A percentile compares a stretch with the other conserved stretches of the same genome.
Evolutionary conservation across 2,888 invertebrate species (phyloP).

Genomic region (Nemotelus nigrinus): DNA sequence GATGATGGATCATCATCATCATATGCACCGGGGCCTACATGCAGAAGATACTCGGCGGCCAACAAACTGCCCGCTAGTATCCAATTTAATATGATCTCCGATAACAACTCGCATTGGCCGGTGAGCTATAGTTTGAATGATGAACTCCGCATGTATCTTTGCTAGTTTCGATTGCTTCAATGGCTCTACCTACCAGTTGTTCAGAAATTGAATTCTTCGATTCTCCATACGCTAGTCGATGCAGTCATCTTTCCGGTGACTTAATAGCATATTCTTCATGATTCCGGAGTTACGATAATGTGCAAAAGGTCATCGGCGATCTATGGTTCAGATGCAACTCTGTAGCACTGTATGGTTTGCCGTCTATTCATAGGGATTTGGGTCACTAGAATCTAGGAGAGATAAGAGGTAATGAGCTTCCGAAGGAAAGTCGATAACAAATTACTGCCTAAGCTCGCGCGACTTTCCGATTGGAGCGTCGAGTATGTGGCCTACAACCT

Average conservation of each 20-base stretch:
- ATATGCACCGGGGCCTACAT: no score
- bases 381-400: constrained; percentile 33
- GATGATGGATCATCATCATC: not conserved
- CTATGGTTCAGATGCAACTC: not conserved
- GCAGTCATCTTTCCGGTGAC: constrained; percentile 19
- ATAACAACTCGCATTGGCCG: no score
- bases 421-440: constrained; percentile 32
- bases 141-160: no score
- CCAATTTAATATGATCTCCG: no score
- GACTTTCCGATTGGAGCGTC: not conserved
- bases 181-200: no score
- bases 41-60: no score
- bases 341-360: not conserved
- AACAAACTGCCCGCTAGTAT: no score
- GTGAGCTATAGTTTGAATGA: no score
- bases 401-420: constrained; percentile 18
- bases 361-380: constrained; percentile 9
- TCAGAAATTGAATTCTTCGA: no score
- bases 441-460: not conserved
- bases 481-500: no score
- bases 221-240: no score
- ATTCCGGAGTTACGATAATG: not conserved
- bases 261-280: not conserved
- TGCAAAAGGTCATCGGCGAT: constrained; percentile 17
- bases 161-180: no score